phyloP scores from a whole-genome alignment of 2,113 vertebrate species.

The Chauna torquata region DNA sequence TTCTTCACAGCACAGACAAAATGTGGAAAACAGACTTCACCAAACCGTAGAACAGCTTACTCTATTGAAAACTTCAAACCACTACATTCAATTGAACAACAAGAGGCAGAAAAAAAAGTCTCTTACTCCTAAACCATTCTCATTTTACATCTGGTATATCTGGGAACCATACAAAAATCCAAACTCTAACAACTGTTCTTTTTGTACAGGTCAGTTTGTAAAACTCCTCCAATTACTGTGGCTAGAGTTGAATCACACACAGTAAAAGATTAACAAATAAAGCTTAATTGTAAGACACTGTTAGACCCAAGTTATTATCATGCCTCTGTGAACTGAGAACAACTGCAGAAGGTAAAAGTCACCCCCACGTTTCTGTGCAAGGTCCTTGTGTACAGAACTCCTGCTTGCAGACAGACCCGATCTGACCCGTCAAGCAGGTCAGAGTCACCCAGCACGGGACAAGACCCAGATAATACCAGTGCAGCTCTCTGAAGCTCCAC shows the following conservation, averaged over 20 bases:
- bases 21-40: background rate
- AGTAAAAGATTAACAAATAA: background rate
- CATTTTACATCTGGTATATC: background rate
- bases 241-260: background rate
- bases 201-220: rapidly evolving
- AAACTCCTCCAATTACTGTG: background rate
- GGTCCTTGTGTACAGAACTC: rapidly evolving
- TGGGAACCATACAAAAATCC: rapidly evolving
- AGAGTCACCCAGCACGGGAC: background rate
- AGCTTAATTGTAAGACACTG: background rate
- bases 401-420: background rate
- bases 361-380: background rate
- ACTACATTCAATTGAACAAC: background rate
- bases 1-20: background rate
- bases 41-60: background rate
- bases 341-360: background rate
- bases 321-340: background rate
- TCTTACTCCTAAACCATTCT: background rate
- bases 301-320: rapidly evolving
- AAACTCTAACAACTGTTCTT: background rate
- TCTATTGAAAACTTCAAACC: background rate
- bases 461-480: background rate
- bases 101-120: background rate
- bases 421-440: background rate
- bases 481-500: rapidly evolving